Evolutionary conservation across 2,797 vertebrate genomes (phyloP).

Genomic region (Neosilurus mollespiculum): DNA sequence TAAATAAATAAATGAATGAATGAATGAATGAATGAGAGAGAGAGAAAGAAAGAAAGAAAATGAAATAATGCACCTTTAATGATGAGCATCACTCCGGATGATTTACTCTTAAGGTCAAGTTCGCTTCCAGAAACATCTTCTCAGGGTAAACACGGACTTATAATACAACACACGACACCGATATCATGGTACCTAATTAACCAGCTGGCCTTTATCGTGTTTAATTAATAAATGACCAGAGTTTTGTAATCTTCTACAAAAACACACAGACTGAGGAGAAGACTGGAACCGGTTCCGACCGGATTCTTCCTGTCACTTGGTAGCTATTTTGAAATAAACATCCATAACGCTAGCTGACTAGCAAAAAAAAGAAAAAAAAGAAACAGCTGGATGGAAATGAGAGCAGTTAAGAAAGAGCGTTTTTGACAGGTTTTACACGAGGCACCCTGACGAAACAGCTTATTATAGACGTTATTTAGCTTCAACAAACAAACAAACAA

Average conservation of each 20-base stretch:
- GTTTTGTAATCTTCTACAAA: not conserved
- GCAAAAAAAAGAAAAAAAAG: no score
- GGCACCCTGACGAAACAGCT: not conserved
- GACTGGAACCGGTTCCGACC: constrained; percentile 57
- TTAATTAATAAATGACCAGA: not conserved
- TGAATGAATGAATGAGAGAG: no score
- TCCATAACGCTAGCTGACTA: not conserved
- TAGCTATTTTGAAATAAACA: constrained; percentile 1
- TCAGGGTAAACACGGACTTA: not conserved
- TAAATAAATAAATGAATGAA: no score
- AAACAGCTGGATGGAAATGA: not conserved
- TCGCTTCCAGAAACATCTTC: not conserved
- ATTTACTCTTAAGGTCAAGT: not conserved
- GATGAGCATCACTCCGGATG: not conserved
- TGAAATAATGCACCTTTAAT: not conserved
- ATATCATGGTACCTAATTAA: not conserved
- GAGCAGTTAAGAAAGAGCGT: not conserved
- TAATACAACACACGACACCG: not conserved
- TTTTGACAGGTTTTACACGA: not conserved
- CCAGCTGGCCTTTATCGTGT: not conserved
- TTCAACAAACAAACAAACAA: no score
- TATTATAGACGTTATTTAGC: not conserved
- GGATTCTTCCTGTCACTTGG: constrained; percentile 49
- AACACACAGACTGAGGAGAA: constrained; percentile 1
- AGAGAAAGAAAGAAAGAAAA: no score